Conservation (phyloP, 2,113 vertebrate species). For the Centrocercus urophasianus region DNA sequence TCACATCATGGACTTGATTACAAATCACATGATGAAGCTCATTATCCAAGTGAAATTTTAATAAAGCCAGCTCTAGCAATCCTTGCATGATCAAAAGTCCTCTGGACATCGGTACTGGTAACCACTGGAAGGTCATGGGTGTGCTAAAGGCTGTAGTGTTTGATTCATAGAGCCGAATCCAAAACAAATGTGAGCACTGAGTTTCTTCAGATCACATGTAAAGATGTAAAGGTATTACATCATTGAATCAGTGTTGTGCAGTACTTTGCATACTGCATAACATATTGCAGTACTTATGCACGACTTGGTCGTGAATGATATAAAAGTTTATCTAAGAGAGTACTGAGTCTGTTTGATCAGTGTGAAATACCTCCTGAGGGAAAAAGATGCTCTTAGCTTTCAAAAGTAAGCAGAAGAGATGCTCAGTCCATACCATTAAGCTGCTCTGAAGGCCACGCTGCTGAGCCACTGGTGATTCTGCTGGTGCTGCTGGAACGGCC, state of each 20-base stretch:
- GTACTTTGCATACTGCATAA: neutral
- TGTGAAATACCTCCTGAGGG: neutral
- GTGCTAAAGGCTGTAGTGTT: neutral
- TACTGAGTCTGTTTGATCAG: neutral
- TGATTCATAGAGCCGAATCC: neutral
- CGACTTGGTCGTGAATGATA: neutral
- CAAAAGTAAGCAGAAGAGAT: conserved; percentile 4
- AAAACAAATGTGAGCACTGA: neutral
- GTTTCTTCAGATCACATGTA: neutral
- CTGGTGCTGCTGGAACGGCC: neutral
- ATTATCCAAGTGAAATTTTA: neutral
- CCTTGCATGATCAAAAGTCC: neutral
- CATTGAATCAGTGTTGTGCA: neutral
- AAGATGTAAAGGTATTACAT: conserved; percentile 10
- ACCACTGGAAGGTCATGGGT: neutral
- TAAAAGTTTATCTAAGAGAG: neutral
- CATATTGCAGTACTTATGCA: no score
- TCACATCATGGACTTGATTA: neutral
- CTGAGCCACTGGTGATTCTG: neutral
- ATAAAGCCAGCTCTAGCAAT: neutral
- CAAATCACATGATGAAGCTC: neutral
- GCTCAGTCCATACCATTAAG: neutral
- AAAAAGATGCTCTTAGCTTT: conserved; percentile 31
- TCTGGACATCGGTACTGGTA: neutral
- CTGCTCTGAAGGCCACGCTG: neutral